These are phyloP conservation scores for Drosophila sturtevanti DNA, from an alignment of 1,140 invertebrate genomes.

Conservation along the genomic window DNA sequence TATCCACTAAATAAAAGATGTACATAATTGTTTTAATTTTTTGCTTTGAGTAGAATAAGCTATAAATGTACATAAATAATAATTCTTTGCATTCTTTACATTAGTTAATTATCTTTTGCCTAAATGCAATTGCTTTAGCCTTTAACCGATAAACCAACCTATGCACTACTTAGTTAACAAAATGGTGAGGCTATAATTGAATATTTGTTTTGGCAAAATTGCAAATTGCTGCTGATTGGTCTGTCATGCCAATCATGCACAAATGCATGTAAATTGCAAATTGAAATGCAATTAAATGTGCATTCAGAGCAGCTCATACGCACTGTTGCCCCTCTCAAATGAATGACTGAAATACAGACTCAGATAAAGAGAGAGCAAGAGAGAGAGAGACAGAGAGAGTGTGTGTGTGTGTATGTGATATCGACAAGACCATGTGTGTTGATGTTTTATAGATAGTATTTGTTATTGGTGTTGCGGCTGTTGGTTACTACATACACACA, in stretches of 20 bases:
- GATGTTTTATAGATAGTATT: no score
- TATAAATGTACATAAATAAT: no score
- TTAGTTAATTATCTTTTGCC: slow-evolving; percentile 35
- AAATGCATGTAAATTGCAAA: slow-evolving; percentile 49
- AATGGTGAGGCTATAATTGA: slow-evolving; percentile 46
- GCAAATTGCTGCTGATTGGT: slow-evolving; percentile 12
- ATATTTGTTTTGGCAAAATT: slow-evolving; percentile 15
- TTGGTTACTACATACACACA: no score
- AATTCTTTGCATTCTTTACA: no score
- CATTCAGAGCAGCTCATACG: slow-evolving; percentile 69
- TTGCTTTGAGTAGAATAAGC: no score
- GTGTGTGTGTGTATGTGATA: neutral
- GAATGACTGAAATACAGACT: neutral
- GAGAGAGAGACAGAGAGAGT: neutral
- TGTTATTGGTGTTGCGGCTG: slow-evolving; percentile 8
- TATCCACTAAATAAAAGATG: no score
- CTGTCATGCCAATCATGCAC: slow-evolving; percentile 32
- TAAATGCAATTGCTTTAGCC: slow-evolving; percentile 10
- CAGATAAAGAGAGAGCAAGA: slow-evolving; percentile 23
- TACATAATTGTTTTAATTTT: no score
- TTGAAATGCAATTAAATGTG: slow-evolving; percentile 65
- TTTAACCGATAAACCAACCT: neutral
- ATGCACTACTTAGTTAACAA: slow-evolving; percentile 32
- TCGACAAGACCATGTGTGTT: no score
- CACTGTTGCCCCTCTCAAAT: slow-evolving; percentile 58